Base-by-base conservation (phyloP, 2,113 vertebrate genomes). In the Australoheros scitulus region DNA sequence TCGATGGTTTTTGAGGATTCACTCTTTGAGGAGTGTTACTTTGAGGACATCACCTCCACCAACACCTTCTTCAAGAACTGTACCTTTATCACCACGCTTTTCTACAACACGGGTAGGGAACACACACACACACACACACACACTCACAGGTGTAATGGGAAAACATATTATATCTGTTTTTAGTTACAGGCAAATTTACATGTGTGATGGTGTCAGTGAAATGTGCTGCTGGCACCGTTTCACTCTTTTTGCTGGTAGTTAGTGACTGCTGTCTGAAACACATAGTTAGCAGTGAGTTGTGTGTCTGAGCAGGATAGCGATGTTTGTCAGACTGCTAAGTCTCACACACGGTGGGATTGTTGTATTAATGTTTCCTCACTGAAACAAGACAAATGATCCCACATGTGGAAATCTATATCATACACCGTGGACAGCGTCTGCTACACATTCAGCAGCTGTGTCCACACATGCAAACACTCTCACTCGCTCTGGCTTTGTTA, bases 11-110 rank as follows among this genome's bases (percentile, higher is more conserved):
- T 99, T 2, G 97, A 99, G 87, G 97, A 99, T 80, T 98, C 98
- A 0, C 92, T 98, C 34, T 99, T 99, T 4, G 97, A 99, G 86
- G 97, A 99, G 61, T 99, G 98, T 79, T 99, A 98, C 88, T 99
- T 99, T 0, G 98, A 99, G 91, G 98, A 99, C 24, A 96, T 99
- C 92, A 99, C 98, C 2, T 98, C 98, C 91, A 99, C 96, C 94
- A 98, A 99, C 94, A 99, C 97, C 22, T 99, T 99, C 95, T 99
- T 99, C 93, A 98, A 95, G 89, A 99, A 99, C 95, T 99, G 98
- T 96, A 98, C 97, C 4, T 99, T 99, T 80, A 96, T 99, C 78
- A 96, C 97, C 91, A 98, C 97, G 0, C 94, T 98, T 79, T 99
- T 99, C 94, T 99, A 99, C 89, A 99, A 99, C 95, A 99, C 98